These are phyloP conservation scores for Scaptomyza pallida DNA, from an alignment of 1,140 invertebrate species.

Conservation along the genomic window DNA sequence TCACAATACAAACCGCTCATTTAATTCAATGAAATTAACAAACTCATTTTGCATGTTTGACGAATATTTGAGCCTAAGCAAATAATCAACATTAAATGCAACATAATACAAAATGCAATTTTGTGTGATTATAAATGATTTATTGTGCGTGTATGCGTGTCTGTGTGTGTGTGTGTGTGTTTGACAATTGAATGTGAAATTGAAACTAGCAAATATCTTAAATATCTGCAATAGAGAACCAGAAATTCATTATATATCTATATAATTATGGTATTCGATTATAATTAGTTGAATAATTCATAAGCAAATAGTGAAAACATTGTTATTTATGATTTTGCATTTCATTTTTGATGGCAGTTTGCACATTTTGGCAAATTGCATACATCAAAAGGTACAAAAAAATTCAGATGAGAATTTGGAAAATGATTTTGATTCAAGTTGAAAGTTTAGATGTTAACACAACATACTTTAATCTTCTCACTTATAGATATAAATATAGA, in stretches of 20 bases:
- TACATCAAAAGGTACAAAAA: background rate
- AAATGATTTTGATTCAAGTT: too few relatives aligned
- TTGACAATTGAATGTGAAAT: conserved; percentile 18
- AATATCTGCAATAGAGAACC: too few relatives aligned
- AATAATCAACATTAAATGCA: conserved; percentile 8
- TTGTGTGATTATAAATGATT: conserved; percentile 10
- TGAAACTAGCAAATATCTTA: background rate
- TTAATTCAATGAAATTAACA: conserved; percentile 37
- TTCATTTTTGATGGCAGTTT: background rate
- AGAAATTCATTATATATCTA: too few relatives aligned
- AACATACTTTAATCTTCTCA: too few relatives aligned
- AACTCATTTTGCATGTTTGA: conserved; percentile 8
- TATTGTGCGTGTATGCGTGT: background rate
- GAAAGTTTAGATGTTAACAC: too few relatives aligned
- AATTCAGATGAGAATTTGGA: conserved; percentile 2
- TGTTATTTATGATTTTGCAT: conserved; percentile 6
- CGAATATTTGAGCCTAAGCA: conserved; percentile 15
- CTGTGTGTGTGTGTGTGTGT: background rate
- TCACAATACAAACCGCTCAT: conserved; percentile 6
- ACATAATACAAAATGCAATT: conserved; percentile 15
- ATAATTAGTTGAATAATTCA: conserved; percentile 17
- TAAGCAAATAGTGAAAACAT: conserved; percentile 17
- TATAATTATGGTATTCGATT: too few relatives aligned
- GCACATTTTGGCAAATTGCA: background rate
- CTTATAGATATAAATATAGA: too few relatives aligned